Evolutionary conservation across 2,797 vertebrate species (phyloP).

Genomic region (Macrochelys suwanniensis): DNA sequence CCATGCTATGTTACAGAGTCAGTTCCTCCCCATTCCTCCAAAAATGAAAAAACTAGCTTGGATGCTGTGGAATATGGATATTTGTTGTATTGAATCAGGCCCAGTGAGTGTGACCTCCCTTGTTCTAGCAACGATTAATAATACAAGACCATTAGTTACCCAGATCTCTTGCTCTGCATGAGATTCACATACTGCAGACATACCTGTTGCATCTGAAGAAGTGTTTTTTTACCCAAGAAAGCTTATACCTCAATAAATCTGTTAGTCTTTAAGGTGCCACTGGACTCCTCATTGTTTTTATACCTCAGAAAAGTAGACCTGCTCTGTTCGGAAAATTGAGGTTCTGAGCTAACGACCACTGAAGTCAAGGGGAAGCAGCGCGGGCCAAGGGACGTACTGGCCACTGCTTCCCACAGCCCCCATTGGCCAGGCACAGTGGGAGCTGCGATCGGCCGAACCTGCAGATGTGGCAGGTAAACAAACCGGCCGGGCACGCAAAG

Average conservation of each 20-base stretch:
- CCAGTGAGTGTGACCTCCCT: neutral
- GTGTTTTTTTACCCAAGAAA: too few species aligned
- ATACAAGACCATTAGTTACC: neutral
- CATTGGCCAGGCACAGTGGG: too few species aligned
- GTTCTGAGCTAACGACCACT: neutral
- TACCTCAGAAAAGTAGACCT: neutral
- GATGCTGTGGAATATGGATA: neutral
- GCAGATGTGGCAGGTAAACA: too few species aligned
- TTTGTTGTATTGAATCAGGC: neutral
- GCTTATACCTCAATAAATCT: too few species aligned
- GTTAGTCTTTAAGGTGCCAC: too few species aligned
- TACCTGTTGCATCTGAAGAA: too few species aligned
- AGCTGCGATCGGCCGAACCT: too few species aligned
- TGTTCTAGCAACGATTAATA: neutral
- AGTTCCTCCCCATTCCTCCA: neutral
- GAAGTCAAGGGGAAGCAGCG: neutral
- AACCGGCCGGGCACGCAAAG: too few species aligned
- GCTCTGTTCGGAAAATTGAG: neutral
- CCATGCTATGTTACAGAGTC: neutral
- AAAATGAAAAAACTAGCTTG: neutral
- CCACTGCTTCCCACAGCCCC: too few species aligned
- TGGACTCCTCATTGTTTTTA: too few species aligned
- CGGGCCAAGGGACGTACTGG: too few species aligned
- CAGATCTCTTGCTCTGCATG: neutral
- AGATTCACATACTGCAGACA: neutral